Conservation (phyloP, 53 echinoderm and acorn worm genomes). For the Antedon mediterranea region DNA sequence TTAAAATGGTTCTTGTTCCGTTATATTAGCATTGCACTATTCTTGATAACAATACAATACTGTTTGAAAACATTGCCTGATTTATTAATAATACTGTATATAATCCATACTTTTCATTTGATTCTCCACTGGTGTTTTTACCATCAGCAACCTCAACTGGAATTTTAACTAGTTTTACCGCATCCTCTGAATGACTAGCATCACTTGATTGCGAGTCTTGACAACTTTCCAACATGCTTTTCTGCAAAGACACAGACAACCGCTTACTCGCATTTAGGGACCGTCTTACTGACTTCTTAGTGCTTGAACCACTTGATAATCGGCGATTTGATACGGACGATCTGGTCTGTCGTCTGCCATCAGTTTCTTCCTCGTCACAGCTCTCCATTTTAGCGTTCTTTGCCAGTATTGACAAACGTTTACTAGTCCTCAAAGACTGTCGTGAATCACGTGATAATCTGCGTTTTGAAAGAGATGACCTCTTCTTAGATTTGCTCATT, state of each 20-base stretch:
- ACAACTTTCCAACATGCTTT: background rate
- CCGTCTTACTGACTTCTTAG: too few species aligned
- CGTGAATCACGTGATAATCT: background rate
- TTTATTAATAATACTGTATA: too few species aligned
- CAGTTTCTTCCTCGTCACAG: background rate
- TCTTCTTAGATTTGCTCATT: constrained; percentile 5
- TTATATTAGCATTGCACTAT: too few species aligned
- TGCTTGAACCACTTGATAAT: too few species aligned
- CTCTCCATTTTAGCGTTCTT: constrained; percentile 9
- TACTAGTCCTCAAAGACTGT: constrained; percentile 6
- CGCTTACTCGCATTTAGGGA: background rate
- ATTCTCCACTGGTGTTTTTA: too few species aligned
- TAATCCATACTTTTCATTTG: too few species aligned
- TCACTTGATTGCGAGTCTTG: too few species aligned
- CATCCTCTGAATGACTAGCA: background rate
- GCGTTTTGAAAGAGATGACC: background rate
- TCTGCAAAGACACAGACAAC: background rate
- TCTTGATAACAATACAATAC: too few species aligned
- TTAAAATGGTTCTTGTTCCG: too few species aligned
- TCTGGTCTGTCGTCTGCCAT: background rate
- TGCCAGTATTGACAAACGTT: background rate
- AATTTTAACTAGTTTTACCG: background rate
- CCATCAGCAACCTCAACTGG: background rate
- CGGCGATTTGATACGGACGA: too few species aligned
- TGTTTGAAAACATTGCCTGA: too few species aligned